Percentiles rank a stretch among this genome's conserved stretches.
phyloP scores from a whole-genome alignment of 1,140 invertebrate species.

The Psilanteris sp. region DNA sequence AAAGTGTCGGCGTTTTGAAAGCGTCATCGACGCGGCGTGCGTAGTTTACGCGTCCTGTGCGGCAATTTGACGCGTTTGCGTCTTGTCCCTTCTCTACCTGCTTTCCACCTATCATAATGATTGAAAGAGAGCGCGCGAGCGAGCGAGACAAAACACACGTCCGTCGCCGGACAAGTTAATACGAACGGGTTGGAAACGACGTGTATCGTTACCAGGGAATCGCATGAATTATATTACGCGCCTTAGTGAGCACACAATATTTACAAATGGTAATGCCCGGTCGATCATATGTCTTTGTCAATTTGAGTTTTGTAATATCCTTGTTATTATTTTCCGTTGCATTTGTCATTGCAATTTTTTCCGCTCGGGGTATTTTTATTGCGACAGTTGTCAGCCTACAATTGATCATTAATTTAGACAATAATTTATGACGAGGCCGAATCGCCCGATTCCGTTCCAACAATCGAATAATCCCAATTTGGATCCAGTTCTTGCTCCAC shows the following conservation, averaged over 20 bases:
- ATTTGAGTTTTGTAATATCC: slow-evolving; percentile 42
- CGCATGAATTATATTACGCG: slow-evolving; percentile 59
- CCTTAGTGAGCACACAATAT: slow-evolving; percentile 51
- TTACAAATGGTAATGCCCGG: slow-evolving; percentile 50
- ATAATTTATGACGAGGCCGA: too few relatives aligned
- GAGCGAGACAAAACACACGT: slow-evolving; percentile 41
- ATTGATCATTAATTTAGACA: too few relatives aligned
- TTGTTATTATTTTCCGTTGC: slow-evolving; percentile 39
- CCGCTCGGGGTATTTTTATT: not conserved
- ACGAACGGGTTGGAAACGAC: slow-evolving; percentile 55
- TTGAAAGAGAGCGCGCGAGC: slow-evolving; percentile 39
- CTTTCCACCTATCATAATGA: slow-evolving; percentile 42
- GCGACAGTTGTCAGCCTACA: too few relatives aligned
- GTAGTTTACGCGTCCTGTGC: not conserved
- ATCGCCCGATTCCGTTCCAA: too few relatives aligned
- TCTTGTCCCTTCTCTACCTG: not conserved
- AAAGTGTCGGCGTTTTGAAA: slow-evolving; percentile 8
- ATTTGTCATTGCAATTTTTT: slow-evolving; percentile 34
- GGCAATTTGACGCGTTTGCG: slow-evolving; percentile 22
- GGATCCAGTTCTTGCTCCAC: too few relatives aligned
- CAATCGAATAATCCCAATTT: too few relatives aligned
- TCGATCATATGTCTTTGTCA: slow-evolving; percentile 46
- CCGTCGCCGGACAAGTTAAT: slow-evolving; percentile 52
- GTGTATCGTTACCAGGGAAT: slow-evolving; percentile 46
- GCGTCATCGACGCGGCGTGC: not conserved